Conservation (phyloP, 2,888 invertebrate species). For the Leptarthrus brevirostris region DNA sequence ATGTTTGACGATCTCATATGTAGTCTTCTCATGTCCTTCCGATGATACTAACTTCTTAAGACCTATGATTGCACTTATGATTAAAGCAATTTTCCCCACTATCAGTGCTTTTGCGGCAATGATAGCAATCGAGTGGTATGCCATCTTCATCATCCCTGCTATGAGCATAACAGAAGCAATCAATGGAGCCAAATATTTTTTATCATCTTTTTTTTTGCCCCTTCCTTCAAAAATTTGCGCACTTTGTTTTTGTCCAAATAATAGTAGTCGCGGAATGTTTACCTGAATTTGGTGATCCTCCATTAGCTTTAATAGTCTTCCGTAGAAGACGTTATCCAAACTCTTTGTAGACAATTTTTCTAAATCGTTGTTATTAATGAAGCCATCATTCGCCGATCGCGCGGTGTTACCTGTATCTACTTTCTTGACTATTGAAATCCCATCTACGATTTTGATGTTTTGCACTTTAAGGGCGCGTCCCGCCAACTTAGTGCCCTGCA, state of each 20-base stretch:
- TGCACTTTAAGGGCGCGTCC: conserved; percentile 75
- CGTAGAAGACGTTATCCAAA: conserved; percentile 71
- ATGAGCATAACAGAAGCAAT: conserved; percentile 78
- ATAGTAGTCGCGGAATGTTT: conserved; percentile 67
- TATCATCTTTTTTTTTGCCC: conserved; percentile 71
- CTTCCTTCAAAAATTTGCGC: conserved; percentile 68
- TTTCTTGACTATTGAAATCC: conserved; percentile 71
- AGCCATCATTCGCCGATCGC: conserved; percentile 60
- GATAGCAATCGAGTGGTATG: conserved; percentile 79
- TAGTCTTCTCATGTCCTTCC: conserved; percentile 81
- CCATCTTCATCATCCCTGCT: conserved; percentile 78
- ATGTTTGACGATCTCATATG: conserved; percentile 87
- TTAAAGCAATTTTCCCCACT: conserved; percentile 85
- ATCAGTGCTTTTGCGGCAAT: conserved; percentile 85
- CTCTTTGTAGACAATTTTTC: conserved; percentile 72
- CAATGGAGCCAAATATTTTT: conserved; percentile 75
- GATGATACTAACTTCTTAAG: conserved; percentile 81
- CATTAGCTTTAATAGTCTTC: conserved; percentile 71
- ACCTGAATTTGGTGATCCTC: conserved; percentile 73
- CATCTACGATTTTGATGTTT: conserved; percentile 73
- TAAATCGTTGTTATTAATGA: conserved; percentile 71
- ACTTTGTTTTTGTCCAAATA: conserved; percentile 64
- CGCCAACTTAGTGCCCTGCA: conserved; percentile 75
- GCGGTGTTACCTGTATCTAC: conserved; percentile 64
- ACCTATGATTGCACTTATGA: conserved; percentile 82